Percentiles rank a stretch among this genome's conserved stretches.
These are phyloP conservation scores for Malacosoma neustria DNA, from an alignment of 2,888 invertebrate genomes.

Conservation along the genomic window DNA sequence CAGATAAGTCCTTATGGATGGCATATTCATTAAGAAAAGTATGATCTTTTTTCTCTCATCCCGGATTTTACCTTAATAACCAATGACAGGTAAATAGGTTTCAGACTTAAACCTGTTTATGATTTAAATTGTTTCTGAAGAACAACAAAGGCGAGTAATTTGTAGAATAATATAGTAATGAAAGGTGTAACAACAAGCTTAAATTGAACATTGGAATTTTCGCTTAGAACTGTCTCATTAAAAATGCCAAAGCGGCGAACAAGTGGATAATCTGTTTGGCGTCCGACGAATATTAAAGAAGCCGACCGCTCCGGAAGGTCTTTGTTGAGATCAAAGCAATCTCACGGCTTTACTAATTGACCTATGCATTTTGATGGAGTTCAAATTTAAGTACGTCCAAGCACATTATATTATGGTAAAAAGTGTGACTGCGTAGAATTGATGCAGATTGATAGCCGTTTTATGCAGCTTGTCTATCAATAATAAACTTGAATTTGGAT, in stretches of 20 bases:
- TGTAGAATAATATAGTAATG: slow-evolving; percentile 10
- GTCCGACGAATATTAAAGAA: slow-evolving; percentile 59
- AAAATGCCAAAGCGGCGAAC: slow-evolving; percentile 57
- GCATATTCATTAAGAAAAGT: too few species aligned
- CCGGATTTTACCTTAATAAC: too few species aligned
- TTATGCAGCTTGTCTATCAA: too few species aligned
- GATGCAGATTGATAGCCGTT: too few species aligned
- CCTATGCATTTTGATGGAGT: slow-evolving; percentile 49
- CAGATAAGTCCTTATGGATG: too few species aligned
- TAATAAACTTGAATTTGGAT: too few species aligned
- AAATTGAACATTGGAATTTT: slow-evolving; percentile 38
- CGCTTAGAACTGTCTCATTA: slow-evolving; percentile 49
- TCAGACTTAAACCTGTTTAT: too few species aligned
- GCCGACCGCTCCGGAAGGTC: slow-evolving; percentile 42
- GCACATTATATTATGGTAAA: slow-evolving; percentile 16
- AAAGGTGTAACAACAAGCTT: slow-evolving; percentile 23
- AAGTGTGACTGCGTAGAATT: slow-evolving; percentile 10
- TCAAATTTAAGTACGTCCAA: too few species aligned
- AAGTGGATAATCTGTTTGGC: slow-evolving; percentile 64
- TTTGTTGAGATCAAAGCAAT: slow-evolving; percentile 59
- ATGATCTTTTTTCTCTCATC: too few species aligned
- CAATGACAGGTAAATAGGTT: too few species aligned
- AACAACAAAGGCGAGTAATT: slow-evolving; percentile 2
- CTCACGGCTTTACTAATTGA: slow-evolving; percentile 51
- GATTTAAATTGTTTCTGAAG: not conserved